A percentile compares a stretch with the other conserved stretches of the same genome.
These are phyloP conservation scores for Synergus gifuensis DNA, from an alignment of 2,888 invertebrate species.

Conservation along the genomic window DNA sequence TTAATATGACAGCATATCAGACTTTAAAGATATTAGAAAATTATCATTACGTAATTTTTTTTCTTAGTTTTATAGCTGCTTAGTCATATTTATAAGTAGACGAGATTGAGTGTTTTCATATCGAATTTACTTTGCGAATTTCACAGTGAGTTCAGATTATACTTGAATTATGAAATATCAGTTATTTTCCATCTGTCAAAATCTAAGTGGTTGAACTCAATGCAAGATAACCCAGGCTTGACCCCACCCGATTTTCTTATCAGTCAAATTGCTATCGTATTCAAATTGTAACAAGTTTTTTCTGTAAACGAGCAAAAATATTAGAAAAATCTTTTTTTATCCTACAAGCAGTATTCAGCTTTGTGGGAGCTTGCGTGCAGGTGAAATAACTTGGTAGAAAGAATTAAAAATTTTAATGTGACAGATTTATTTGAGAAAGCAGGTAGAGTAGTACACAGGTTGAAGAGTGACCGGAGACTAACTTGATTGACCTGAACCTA, in stretches of 20 bases:
- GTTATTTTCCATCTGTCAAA: constrained; percentile 1
- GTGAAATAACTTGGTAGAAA: too few relatives aligned
- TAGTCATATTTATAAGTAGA: not conserved
- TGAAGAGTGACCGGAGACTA: too few relatives aligned
- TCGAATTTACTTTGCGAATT: not conserved
- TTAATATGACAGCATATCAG: constrained; percentile 22
- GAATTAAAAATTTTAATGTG: too few relatives aligned
- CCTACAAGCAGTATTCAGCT: not conserved
- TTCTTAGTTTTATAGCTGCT: not conserved
- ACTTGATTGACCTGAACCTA: too few relatives aligned
- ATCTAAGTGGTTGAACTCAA: not conserved
- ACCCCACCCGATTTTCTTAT: constrained; percentile 47
- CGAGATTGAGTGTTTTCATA: not conserved
- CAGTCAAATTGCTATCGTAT: not conserved
- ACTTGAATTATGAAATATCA: not conserved
- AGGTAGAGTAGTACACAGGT: too few relatives aligned
- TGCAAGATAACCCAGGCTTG: constrained; percentile 56
- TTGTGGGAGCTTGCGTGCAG: too few relatives aligned
- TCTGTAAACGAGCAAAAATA: not conserved
- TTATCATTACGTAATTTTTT: constrained; percentile 21
- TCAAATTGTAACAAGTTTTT: not conserved
- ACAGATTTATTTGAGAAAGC: too few relatives aligned
- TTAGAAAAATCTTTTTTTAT: not conserved
- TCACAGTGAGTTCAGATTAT: not conserved
- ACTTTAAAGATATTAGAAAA: constrained; percentile 31